These are phyloP conservation scores for Probaryconus sp. DNA, from an alignment of 1,140 invertebrate species.

Conservation along the genomic window DNA sequence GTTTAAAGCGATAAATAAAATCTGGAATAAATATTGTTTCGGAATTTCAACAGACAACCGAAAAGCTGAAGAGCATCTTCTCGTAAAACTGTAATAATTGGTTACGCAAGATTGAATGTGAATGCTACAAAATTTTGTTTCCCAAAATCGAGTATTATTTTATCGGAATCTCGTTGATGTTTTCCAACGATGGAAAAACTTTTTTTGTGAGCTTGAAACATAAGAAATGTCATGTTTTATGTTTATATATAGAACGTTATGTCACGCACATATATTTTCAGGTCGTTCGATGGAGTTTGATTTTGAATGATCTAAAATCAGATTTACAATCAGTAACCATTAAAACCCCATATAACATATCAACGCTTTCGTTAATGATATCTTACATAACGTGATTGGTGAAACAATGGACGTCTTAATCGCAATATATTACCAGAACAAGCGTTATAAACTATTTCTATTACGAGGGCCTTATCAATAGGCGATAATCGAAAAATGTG, in stretches of 20 bases:
- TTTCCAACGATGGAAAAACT: conserved; percentile 3
- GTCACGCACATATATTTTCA: too few relatives aligned
- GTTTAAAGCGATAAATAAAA: too few relatives aligned
- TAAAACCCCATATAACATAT: conserved; percentile 9
- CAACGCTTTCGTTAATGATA: neutral
- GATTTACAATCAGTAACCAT: conserved; percentile 6
- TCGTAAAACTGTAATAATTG: neutral
- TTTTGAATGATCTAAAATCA: neutral
- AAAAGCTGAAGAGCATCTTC: too few relatives aligned
- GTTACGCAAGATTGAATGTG: conserved; percentile 21
- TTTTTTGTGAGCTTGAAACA: conserved; percentile 4
- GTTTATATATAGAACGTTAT: too few relatives aligned
- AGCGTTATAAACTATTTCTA: conserved; percentile 11
- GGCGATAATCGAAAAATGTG: conserved; percentile 1
- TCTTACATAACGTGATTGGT: conserved; percentile 21
- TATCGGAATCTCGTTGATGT: too few relatives aligned
- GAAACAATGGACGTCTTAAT: conserved; percentile 32
- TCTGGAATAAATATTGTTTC: conserved; percentile 9
- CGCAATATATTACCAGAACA: conserved; percentile 13
- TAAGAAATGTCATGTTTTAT: too few relatives aligned
- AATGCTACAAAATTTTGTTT: conserved; percentile 14
- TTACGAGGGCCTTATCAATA: conserved; percentile 24
- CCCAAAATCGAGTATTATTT: too few relatives aligned
- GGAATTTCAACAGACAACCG: conserved; percentile 22
- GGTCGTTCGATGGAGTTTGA: too few relatives aligned